Percentiles rank a stretch among this genome's conserved stretches.
Conservation (phyloP, 2,888 invertebrate genomes). For the Eupeodes latifasciatus region DNA sequence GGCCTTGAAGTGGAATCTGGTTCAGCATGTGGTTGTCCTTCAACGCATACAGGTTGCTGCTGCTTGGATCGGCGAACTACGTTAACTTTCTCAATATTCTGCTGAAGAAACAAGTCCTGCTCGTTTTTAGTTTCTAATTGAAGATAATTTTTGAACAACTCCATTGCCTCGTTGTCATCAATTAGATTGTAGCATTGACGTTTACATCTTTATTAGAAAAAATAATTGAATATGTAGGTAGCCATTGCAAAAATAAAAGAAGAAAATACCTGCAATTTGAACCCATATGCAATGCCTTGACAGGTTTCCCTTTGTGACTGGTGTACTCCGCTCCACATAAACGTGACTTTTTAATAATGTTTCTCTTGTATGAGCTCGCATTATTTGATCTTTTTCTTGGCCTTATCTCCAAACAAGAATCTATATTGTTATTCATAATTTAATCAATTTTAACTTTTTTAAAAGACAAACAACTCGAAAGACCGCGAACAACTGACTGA, state of each 20-base stretch:
- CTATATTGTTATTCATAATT: no score
- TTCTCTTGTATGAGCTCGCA: background rate
- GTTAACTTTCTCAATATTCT: background rate
- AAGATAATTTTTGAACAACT: slow-evolving; percentile 27
- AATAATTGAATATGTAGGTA: slow-evolving; percentile 1
- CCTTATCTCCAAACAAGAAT: no score
- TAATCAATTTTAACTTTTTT: no score
- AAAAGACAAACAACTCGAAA: no score
- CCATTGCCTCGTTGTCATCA: slow-evolving; percentile 31
- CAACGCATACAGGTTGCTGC: no score
- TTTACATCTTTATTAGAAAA: slow-evolving; percentile 21
- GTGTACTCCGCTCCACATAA: slow-evolving; percentile 26
- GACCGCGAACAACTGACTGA: no score
- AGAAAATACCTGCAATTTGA: slow-evolving; percentile 21
- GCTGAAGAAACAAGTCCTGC: slow-evolving; percentile 30
- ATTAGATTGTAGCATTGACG: slow-evolving; percentile 24
- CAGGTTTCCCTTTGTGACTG: slow-evolving; percentile 12
- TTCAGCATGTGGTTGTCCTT: slow-evolving; percentile 5
- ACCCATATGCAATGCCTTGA: slow-evolving; percentile 15
- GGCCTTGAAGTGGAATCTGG: slow-evolving; percentile 29
- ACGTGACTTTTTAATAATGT: slow-evolving; percentile 24
- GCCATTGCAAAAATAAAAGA: slow-evolving; percentile 1
- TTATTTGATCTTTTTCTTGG: no score
- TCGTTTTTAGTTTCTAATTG: slow-evolving; percentile 31
- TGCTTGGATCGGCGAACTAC: no score